Evolutionary conservation across 2,888 invertebrate species (phyloP), one percentile per base, ranked within the genome.

Genomic region (Stenolophus ochropezus): DNA sequence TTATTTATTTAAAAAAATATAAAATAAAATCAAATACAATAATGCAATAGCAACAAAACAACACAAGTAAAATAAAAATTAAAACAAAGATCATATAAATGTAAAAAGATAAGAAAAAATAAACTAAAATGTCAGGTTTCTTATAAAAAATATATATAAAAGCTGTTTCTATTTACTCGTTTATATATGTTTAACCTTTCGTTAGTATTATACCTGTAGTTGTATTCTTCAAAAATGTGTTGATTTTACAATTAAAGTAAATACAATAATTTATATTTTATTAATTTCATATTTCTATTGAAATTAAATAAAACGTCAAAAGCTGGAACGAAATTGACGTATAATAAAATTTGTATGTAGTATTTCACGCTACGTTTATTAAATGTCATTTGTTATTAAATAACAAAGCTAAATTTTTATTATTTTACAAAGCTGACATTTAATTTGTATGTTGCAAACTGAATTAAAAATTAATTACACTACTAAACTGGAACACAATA

Each of bases 331-430:
- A 11, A 21, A 56, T 56, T 56, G 56, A 56, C 56, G 18, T 56
- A 8, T 56, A 56, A 56, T 56, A 56, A 56, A 42, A 42, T 42
- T 42, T 42, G 33, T 42, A 11, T 33, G 1, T 33, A 56, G 16
- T 56, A 56, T 56, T 65, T 65, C 27, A n/a, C 61, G 61, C n/a
- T 27, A 65, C 14, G 27, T 65, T 65, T 65, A 65, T 65, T 23
- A 27, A 25, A 65, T 65, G 27, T 65, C 16, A 25, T 5, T n/a
- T 25, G 14, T 27, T 20, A 20, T 56, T 56, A 11, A 18, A 27
- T n/a, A 65, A 5, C 4, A 65, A 65, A 65, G 25, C 3, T 21
- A 23, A 56, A 21, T 23, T 20, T 56, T 56, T 21, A 21, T 56
- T 21, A 56, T 56, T 21, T 6, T 16, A 1, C 21, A 21, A 18